These are phyloP conservation scores for Temnothorax ravouxi DNA, from an alignment of 2,888 invertebrate genomes.

Conservation along the genomic window DNA sequence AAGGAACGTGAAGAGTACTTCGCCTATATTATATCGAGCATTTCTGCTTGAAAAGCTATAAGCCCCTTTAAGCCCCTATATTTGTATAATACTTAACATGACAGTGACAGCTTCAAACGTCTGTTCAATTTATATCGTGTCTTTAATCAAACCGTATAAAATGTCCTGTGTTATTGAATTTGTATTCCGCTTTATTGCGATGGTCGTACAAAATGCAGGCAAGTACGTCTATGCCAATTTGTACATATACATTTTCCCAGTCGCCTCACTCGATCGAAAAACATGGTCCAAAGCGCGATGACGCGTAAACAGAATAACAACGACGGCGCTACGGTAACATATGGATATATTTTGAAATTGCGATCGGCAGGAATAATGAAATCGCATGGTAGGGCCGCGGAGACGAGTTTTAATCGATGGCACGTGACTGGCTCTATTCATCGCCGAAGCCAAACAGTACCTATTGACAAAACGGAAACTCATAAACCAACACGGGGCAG, in stretches of 20 bases:
- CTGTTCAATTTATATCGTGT: not conserved
- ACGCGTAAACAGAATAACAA: slow-evolving; percentile 51
- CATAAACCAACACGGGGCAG: slow-evolving; percentile 18
- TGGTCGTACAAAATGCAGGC: slow-evolving; percentile 13
- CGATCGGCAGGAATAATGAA: slow-evolving; percentile 38
- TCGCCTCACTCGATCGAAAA: slow-evolving; percentile 18
- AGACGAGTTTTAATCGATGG: slow-evolving; percentile 44
- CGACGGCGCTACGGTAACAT: not conserved
- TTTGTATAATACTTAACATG: not conserved
- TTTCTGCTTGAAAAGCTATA: not conserved
- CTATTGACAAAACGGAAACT: slow-evolving; percentile 33
- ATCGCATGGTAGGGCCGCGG: slow-evolving; percentile 17
- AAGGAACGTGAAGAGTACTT: not conserved
- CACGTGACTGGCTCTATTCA: slow-evolving; percentile 36
- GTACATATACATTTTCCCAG: slow-evolving; percentile 39
- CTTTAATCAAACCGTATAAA: slow-evolving; percentile 24
- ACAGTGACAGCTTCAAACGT: not conserved
- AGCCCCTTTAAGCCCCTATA: too few relatives aligned
- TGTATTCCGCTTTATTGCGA: not conserved
- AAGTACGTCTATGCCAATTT: slow-evolving; percentile 46
- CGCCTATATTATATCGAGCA: not conserved
- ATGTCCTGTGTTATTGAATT: slow-evolving; percentile 36
- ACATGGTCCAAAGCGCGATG: slow-evolving; percentile 19
- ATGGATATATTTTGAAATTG: slow-evolving; percentile 28
- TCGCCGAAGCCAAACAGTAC: slow-evolving; percentile 3